Base-by-base conservation (phyloP, 2,113 vertebrate genomes). In the Gavialis gangeticus region DNA sequence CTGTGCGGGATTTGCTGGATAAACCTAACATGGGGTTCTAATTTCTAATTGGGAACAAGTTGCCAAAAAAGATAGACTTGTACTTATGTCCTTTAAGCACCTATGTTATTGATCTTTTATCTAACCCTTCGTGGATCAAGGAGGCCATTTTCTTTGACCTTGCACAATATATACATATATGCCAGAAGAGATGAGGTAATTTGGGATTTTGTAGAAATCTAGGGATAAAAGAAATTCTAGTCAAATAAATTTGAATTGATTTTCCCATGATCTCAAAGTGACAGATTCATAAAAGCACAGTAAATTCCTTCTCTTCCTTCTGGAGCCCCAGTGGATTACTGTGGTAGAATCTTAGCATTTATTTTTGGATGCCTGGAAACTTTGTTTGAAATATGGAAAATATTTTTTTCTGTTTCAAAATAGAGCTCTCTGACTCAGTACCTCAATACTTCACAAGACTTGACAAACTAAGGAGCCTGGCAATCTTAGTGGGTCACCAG, bases 171-270 rank as follows among this genome's bases (percentile, higher is more conserved):
- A 22, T 54, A 24, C 3, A 30, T 85, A 55, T 54, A 11, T 27
- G n/a, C n/a, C 3, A 90, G 4, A 4, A 60, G 4, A 14, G 34
- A 60, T 3, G 7, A 1, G 1, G 2, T 0, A 71, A 2, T 34
- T 76, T 5, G n/a, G 2, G 21, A 59, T 79, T 89, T 59, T 54
- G 9, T 21, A 82, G 18, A 79, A 89, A 85, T 79, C 34, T 67
- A 2, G 37, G 54, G 46, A 46, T 9, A 9, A 46, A 13, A 83
- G 76, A 71, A 87, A 7, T 0, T 56, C 12, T 67, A 6, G 2
- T 9, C 28, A 80, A 60, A 75, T 0, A 24, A 75, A 2, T 46
- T 75, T 62, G 27, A 83, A 87, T 13, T 57, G 2, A n/a, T 89
- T 79, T 58, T 63, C 17, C 2, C 62, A 4, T n/a, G 37, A 34